These are phyloP conservation scores for Pediacus dermestoides DNA, from an alignment of 2,888 invertebrate genomes.

Conservation along the genomic window DNA sequence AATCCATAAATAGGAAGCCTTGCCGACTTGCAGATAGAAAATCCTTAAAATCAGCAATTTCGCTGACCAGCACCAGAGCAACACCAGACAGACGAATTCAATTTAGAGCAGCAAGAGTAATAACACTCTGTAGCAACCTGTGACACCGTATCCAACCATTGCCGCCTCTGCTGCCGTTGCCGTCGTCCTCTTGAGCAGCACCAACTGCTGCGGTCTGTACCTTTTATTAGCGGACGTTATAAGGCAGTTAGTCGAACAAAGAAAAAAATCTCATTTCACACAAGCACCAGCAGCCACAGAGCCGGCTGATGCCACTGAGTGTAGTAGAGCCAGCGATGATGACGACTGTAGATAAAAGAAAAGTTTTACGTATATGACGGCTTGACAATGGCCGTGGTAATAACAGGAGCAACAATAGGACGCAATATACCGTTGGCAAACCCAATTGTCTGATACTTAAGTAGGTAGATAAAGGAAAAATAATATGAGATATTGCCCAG, in stretches of 20 bases:
- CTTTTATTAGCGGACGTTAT: slow-evolving; percentile 45
- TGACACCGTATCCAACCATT: slow-evolving; percentile 26
- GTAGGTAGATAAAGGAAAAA: too few species aligned
- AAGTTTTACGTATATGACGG: slow-evolving; percentile 46
- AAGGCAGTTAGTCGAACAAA: slow-evolving; percentile 45
- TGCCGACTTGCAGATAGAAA: too few species aligned
- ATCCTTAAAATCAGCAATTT: too few species aligned
- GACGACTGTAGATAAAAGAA: slow-evolving; percentile 46
- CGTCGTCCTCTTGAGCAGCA: slow-evolving; percentile 4
- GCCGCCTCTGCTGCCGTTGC: slow-evolving; percentile 14
- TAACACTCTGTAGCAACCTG: slow-evolving; percentile 39
- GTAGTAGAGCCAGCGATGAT: slow-evolving; percentile 27
- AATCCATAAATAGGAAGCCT: too few species aligned
- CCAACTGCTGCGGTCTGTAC: slow-evolving; percentile 26
- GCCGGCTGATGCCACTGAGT: neutral
- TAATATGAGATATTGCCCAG: too few species aligned
- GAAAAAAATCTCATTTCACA: slow-evolving; percentile 46
- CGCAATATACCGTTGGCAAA: slow-evolving; percentile 44
- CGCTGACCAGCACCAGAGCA: too few species aligned
- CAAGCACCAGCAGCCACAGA: slow-evolving; percentile 17
- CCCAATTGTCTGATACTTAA: slow-evolving; percentile 45
- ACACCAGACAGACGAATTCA: too few species aligned
- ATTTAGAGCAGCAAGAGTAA: slow-evolving; percentile 26
- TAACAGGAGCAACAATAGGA: slow-evolving; percentile 45
- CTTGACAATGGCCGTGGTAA: slow-evolving; percentile 44